Evolutionary conservation across 2,113 vertebrate species (phyloP), one percentile per base, ranked within the genome.

Genomic region (Nannospalax galili): DNA sequence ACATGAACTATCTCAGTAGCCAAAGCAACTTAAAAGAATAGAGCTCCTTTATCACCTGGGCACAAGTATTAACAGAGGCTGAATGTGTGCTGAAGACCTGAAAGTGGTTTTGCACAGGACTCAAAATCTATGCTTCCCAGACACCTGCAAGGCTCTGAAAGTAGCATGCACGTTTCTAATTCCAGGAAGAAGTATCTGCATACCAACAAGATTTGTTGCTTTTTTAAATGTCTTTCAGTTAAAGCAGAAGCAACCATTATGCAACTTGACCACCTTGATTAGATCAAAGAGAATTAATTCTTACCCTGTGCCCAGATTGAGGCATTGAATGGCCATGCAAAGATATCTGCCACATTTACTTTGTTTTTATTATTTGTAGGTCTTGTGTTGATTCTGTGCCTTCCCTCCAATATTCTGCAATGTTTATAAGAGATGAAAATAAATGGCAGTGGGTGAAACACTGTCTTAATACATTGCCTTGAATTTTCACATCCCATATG

Each of bases 21-120:
- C 73, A 70, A 90, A 96, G 52, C 28, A 84, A 94, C 35, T 35
- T 82, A 64, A 88, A 82, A 81, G 78, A 92, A 70, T 79, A 85
- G 95, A 87, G 9, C 20, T 9, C 52, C 56, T 7, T 37, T 62
- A 75, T 78, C 85, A 60, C 32, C n/a, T 88, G 24, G 48, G 15
- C n/a, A 80, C 19, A 84, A 64, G 52, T 62, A 70, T 8, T 1
- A 70, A 28, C 4, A 78, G 94, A 77, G 78, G 19, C 45, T 32
- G 60, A 73, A 77, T 35, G 3, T 32, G 22, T 56, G 20, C 1
- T 5, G 15, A 85, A 72, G 82, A 75, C 60, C 56, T 20, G 35
- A 75, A 93, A 42, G 85, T n/a, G 40, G 26, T 60, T 95, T 91
- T 75, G 30, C 40, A 42, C 37, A 82, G 85, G 52, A 79, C 37